Evolutionary conservation across 2,888 invertebrate genomes (phyloP).

Genomic region (Chromoteleia sp.): DNA sequence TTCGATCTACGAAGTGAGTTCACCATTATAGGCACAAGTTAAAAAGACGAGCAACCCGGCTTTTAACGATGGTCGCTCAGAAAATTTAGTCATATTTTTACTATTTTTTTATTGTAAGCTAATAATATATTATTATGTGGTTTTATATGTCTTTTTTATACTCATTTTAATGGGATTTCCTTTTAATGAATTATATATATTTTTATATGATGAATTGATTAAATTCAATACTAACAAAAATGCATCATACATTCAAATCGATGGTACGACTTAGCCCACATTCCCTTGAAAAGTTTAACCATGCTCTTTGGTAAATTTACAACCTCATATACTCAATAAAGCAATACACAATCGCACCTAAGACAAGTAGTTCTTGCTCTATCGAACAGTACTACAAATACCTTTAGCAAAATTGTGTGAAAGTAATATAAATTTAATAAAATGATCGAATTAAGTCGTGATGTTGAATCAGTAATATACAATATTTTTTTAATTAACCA

Average conservation of each 20-base stretch:
- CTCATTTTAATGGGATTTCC: constrained; percentile 31
- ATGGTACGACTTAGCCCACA: constrained; percentile 23
- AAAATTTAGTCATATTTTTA: constrained; percentile 62
- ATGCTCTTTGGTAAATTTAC: constrained; percentile 13
- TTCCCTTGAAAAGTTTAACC: constrained; percentile 5
- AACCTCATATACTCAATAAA: constrained; percentile 13
- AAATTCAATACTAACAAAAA: constrained; percentile 25
- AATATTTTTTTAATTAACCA: neutral
- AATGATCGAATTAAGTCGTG: neutral
- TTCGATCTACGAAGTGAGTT: constrained; percentile 26
- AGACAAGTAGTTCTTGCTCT: constrained; percentile 1
- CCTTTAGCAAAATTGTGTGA: neutral
- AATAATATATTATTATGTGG: constrained; percentile 27
- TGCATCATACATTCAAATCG: constrained; percentile 14
- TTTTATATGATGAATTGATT: constrained; percentile 15
- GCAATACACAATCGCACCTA: neutral
- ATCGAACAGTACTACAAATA: constrained; percentile 2
- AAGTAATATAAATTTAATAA: neutral
- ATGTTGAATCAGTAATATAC: neutral
- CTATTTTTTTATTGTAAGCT: constrained; percentile 31
- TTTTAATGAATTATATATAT: constrained; percentile 38
- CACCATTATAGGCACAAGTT: constrained; percentile 33
- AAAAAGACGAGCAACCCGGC: constrained; percentile 4
- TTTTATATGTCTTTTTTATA: constrained; percentile 33
- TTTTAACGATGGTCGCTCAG: constrained; percentile 9